Evolutionary conservation across 2,888 invertebrate species (phyloP).

Genomic region (Brassicogethes aeneus): DNA sequence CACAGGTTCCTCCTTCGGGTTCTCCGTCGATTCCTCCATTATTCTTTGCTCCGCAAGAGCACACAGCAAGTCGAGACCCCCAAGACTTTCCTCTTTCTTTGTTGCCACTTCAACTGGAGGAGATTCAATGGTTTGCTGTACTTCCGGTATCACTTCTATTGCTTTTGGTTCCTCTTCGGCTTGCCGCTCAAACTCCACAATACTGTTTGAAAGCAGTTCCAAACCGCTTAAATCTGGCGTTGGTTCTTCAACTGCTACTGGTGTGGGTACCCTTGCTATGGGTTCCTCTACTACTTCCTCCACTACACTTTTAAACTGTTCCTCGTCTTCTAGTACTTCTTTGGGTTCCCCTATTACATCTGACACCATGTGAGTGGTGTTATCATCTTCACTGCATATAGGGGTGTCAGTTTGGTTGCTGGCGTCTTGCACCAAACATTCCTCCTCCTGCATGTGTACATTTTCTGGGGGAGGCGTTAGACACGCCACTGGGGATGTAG

Average conservation of each 20-base stretch:
- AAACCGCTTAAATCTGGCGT: conserved; percentile 63
- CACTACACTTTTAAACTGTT: conserved; percentile 7
- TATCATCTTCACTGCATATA: conserved; percentile 57
- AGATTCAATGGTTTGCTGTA: conserved; percentile 17
- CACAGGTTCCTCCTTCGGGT: conserved; percentile 19
- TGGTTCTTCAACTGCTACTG: conserved; percentile 12
- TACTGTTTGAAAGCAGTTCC: conserved; percentile 76
- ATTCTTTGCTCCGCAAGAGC: conserved; percentile 79
- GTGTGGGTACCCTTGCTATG: neutral
- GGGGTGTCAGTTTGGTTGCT: conserved; percentile 77
- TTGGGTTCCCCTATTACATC: conserved; percentile 8
- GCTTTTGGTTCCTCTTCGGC: conserved; percentile 37
- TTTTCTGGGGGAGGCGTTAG: conserved; percentile 54
- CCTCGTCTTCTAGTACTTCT: conserved; percentile 11
- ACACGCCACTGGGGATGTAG: conserved; percentile 45
- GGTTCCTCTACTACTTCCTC: conserved; percentile 6
- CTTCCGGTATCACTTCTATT: conserved; percentile 14
- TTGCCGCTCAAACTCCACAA: conserved; percentile 60
- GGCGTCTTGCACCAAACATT: conserved; percentile 58
- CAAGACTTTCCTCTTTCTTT: conserved; percentile 39
- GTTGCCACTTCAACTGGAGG: conserved; percentile 12
- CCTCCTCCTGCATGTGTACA: conserved; percentile 17
- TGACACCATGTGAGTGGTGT: conserved; percentile 30
- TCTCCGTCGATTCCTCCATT: conserved; percentile 55
- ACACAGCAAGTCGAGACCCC: conserved; percentile 67